phyloP scores from a whole-genome alignment of 2,888 invertebrate species.

The Andricus curvator region DNA sequence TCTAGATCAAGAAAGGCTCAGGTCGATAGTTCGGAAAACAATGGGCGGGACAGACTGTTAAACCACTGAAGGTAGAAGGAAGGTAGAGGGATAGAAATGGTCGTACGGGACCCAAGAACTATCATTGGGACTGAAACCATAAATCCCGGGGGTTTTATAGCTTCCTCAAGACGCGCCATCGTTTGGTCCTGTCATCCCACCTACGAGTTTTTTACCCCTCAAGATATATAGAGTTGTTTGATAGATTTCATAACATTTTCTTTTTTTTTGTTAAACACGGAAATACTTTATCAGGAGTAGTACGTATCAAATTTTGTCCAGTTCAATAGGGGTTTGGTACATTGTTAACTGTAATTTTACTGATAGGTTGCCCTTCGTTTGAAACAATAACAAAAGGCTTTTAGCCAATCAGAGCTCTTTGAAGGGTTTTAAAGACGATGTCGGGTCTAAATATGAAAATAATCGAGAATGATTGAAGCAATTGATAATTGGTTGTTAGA shows the following conservation, averaged over 20 bases:
- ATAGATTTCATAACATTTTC: not conserved
- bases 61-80: conserved; percentile 1
- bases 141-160: conserved; percentile 19
- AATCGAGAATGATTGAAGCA: conserved; percentile 38
- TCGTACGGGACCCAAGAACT: conserved; percentile 2
- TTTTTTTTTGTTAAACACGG: not conserved
- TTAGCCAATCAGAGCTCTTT: conserved; percentile 38
- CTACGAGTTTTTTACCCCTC: not conserved
- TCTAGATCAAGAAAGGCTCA: not conserved
- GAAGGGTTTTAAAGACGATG: conserved; percentile 32
- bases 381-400: conserved; percentile 30
- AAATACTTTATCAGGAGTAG: not conserved
- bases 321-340: not conserved
- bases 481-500: conserved; percentile 40
- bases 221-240: not conserved
- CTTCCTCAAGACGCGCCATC: conserved; percentile 20
- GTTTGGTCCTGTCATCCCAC: conserved; percentile 16
- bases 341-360: not conserved
- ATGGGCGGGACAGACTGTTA: conserved; percentile 1
- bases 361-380: conserved; percentile 16
- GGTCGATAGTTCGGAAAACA: conserved; percentile 1
- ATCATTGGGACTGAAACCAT: conserved; percentile 22
- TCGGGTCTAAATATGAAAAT: conserved; percentile 37
- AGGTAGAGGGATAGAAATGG: conserved; percentile 7
- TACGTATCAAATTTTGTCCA: not conserved